Base-by-base conservation (phyloP, 2,888 invertebrate genomes). In the Synergus itoensis region DNA sequence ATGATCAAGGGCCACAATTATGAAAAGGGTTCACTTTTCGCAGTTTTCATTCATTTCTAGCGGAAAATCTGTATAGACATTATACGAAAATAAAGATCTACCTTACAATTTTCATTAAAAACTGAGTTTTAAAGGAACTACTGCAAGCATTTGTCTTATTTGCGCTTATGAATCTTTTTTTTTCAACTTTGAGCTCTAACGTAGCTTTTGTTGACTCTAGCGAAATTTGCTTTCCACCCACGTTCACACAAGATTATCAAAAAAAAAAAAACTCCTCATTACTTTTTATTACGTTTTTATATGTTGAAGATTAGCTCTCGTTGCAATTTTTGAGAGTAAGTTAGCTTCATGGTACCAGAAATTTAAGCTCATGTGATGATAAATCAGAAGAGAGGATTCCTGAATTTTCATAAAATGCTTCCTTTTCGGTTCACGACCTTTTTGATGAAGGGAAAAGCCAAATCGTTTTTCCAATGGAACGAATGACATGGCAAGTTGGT, bases 401-500 rank as follows among this genome's bases (percentile, higher is more conserved):
- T 53, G n/a, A 53, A 53, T 53, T 53, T 53, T n/a, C 48, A 53
- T n/a, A 53, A 16, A 53, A 53, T n/a, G 5, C 1, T 53, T 8
- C 48, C 2, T 8, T 48, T 48, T 16, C 16, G 4, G 5, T 48
- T 48, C 2, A 48, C 16, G 16, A 4, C 16, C 16, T 16, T 7
- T 48, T 48, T 48, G 48, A 48, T 48, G 48, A 16, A 48, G 48
- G 48, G 48, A 48, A 48, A 48, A 48, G 16, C 16, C 48, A 1
- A 48, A 48, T 48, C 48, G 48, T 7, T 48, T n/a, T 1, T 7
- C 5, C 48, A 7, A 48, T 48, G 48, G 0, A 48, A 48, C 16
- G 5, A 16, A 45, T 67, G 67, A 45, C 21, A 45, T 1, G 43
- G 40, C 63, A 77, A 8, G 79, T 60, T 41, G 77, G 77, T 78